Evolutionary conservation across 2,797 vertebrate genomes (phyloP).

Genomic region (Danio choprae): DNA sequence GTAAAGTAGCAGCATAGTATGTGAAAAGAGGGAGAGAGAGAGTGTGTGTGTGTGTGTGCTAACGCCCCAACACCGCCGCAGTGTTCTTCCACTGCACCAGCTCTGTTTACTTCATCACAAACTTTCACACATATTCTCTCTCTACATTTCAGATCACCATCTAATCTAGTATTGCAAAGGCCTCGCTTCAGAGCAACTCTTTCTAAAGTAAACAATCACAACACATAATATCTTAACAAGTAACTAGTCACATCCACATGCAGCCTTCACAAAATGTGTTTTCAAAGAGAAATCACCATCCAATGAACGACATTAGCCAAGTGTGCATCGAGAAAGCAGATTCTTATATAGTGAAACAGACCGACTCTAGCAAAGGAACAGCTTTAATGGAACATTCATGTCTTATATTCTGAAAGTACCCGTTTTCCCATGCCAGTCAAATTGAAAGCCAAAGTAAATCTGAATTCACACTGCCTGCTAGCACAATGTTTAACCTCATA

Average conservation of each 20-base stretch:
- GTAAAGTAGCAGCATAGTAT: conserved; percentile 72
- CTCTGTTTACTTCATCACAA: conserved; percentile 54
- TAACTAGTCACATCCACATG: conserved; percentile 25
- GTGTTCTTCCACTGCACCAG: conserved; percentile 80
- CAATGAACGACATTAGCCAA: neutral
- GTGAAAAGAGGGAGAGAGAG: conserved; percentile 53
- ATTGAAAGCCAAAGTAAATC: neutral
- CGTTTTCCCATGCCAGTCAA: neutral
- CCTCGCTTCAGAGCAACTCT: neutral
- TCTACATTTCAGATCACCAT: neutral
- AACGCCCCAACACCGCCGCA: conserved; percentile 81
- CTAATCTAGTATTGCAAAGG: neutral
- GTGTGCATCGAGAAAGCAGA: neutral
- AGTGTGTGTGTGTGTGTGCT: conserved; percentile 68
- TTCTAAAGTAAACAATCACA: conserved; percentile 16
- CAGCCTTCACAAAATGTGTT: neutral
- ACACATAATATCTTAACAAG: conserved; percentile 6
- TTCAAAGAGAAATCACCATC: neutral
- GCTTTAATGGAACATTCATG: neutral
- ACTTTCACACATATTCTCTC: neutral
- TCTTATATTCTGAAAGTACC: neutral
- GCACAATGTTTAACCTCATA: neutral
- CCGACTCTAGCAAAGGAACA: neutral
- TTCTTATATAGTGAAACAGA: too few relatives aligned
- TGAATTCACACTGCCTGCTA: neutral